phyloP scores from a whole-genome alignment of 2,888 invertebrate species.

The Strigamia maritima region DNA sequence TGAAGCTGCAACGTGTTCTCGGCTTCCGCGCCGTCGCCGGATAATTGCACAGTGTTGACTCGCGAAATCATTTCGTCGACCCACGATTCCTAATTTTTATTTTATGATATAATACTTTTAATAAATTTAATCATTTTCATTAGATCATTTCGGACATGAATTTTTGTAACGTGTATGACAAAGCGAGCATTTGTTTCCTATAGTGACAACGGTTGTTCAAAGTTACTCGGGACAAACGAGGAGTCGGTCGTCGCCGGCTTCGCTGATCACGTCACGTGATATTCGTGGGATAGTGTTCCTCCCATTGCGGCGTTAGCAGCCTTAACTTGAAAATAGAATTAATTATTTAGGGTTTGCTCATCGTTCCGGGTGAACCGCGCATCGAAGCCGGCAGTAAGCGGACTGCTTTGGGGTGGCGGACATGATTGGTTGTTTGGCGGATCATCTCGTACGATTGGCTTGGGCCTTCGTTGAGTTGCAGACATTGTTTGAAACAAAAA shows the following conservation, averaged over 20 bases:
- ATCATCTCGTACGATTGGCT: too few relatives aligned
- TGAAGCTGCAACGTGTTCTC: slow-evolving; percentile 82
- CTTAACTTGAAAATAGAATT: slow-evolving; percentile 56
- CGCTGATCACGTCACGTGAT: slow-evolving; percentile 71
- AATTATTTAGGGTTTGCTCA: too few relatives aligned
- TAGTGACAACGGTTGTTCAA: slow-evolving; percentile 53
- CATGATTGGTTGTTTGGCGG: too few relatives aligned
- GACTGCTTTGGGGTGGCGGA: too few relatives aligned
- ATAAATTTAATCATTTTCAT: too few relatives aligned
- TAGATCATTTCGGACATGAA: slow-evolving; percentile 73
- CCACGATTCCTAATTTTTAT: slow-evolving; percentile 84
- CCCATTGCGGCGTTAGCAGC: slow-evolving; percentile 81
- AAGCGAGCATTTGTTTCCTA: slow-evolving; percentile 66
- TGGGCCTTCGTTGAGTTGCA: too few relatives aligned
- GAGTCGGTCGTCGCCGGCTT: slow-evolving; percentile 77
- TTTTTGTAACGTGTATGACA: slow-evolving; percentile 78
- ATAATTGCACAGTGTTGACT: slow-evolving; percentile 79
- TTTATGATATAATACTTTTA: too few relatives aligned
- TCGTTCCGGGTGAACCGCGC: too few relatives aligned
- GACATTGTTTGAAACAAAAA: too few relatives aligned
- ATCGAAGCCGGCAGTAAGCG: too few relatives aligned
- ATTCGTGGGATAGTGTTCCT: slow-evolving; percentile 85
- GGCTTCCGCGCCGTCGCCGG: slow-evolving; percentile 80
- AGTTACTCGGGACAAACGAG: slow-evolving; percentile 58
- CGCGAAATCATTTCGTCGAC: slow-evolving; percentile 80